A percentile compares a stretch with the other conserved stretches of the same genome.
These are phyloP conservation scores for Uropsilus gracilis DNA, from an alignment of 2,113 vertebrate genomes.

Conservation along the genomic window DNA sequence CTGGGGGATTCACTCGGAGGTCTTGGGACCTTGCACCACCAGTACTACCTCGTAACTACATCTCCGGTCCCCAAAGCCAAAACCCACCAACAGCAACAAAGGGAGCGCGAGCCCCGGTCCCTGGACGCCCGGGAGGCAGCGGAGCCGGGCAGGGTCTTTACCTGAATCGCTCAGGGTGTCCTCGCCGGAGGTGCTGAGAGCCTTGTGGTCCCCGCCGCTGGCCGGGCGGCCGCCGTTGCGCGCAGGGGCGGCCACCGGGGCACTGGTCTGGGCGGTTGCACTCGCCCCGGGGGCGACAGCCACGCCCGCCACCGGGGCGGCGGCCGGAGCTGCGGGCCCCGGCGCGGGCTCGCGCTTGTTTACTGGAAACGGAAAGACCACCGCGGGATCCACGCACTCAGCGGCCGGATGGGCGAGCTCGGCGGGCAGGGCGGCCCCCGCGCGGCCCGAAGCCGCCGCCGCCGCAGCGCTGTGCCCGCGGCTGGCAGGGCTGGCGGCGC, in stretches of 20 bases:
- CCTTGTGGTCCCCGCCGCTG: conserved; percentile 64
- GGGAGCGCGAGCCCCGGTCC: background rate
- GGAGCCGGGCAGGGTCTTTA: conserved; percentile 78
- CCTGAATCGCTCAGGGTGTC: conserved; percentile 94
- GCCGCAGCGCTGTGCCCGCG: conserved; percentile 20
- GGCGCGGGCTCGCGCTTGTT: conserved; percentile 87
- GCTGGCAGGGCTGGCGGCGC: conserved; percentile 12
- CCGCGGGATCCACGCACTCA: conserved; percentile 93
- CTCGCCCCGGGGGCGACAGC: background rate
- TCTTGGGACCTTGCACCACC: background rate
- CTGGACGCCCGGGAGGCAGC: background rate
- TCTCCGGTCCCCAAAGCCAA: background rate
- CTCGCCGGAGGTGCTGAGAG: conserved; percentile 86
- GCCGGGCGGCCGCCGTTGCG: conserved; percentile 54
- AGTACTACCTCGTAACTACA: accelerated
- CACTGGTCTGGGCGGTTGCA: background rate
- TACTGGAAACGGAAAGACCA: conserved; percentile 95
- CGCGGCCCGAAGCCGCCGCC: background rate
- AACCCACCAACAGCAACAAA: background rate
- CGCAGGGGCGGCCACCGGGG: background rate
- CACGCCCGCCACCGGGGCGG: background rate
- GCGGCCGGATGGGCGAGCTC: conserved; percentile 88
- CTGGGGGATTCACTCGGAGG: no score
- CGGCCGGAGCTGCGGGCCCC: conserved; percentile 51
- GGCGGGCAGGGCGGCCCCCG: conserved; percentile 48